Evolutionary conservation across 2,113 vertebrate species (phyloP).

Genomic region (Heterochromis multidens): DNA sequence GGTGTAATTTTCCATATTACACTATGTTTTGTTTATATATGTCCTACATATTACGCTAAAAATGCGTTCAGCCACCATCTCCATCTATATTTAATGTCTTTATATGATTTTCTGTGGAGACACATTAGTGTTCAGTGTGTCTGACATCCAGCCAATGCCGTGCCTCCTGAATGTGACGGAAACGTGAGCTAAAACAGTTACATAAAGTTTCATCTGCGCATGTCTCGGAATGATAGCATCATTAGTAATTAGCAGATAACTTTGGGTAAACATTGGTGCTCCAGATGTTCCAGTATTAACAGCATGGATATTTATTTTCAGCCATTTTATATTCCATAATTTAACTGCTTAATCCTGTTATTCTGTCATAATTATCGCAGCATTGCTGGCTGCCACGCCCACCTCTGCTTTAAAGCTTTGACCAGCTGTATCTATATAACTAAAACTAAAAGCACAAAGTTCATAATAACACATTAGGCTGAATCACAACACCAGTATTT

Average conservation of each 20-base stretch:
- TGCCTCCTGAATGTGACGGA: neutral
- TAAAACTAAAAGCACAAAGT: neutral
- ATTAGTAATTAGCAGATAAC: neutral
- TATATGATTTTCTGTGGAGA: neutral
- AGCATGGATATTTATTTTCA: neutral
- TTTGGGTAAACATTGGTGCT: neutral
- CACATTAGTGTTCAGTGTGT: neutral
- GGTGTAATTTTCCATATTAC: neutral
- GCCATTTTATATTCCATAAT: neutral
- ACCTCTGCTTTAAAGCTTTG: neutral
- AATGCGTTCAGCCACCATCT: neutral
- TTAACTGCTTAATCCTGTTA: neutral
- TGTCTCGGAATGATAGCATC: neutral
- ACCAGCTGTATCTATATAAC: neutral
- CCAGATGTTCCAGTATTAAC: neutral
- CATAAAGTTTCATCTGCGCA: conserved; percentile 2
- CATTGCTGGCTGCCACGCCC: neutral
- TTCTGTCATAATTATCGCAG: neutral
- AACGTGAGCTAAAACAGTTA: conserved; percentile 33
- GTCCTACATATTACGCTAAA: neutral
- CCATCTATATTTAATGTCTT: neutral
- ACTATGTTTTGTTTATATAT: neutral
- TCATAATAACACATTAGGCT: neutral
- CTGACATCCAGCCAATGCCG: neutral
- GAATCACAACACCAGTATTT: neutral